These are phyloP conservation scores for Coilia nasus DNA, from an alignment of 2,797 vertebrate genomes.

Conservation along the genomic window DNA sequence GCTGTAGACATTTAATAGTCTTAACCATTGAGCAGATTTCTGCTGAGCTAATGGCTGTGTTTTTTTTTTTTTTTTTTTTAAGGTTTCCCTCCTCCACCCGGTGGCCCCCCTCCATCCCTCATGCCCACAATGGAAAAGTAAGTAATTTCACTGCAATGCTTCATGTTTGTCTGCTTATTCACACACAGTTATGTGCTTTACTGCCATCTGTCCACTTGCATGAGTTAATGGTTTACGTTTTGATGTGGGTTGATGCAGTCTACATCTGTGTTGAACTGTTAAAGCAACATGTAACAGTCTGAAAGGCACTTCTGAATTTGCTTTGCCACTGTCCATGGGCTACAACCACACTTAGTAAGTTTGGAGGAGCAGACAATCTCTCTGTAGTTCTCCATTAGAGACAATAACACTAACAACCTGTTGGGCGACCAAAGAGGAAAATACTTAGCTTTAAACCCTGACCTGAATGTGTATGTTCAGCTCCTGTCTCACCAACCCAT, in stretches of 20 bases:
- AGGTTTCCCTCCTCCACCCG: constrained; percentile 76
- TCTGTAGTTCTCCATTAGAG: too few species aligned
- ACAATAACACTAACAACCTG: too few species aligned
- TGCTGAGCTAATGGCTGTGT: background rate
- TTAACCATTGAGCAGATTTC: background rate
- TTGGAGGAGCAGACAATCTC: too few species aligned
- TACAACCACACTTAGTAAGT: too few species aligned
- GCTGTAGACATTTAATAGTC: background rate
- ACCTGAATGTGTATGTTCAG: background rate
- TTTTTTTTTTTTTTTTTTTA: constrained; percentile 11
- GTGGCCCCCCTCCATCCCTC: constrained; percentile 76
- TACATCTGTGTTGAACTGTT: background rate
- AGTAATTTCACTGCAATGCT: constrained; percentile 69
- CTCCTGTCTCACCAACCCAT: background rate
- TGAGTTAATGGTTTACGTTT: background rate
- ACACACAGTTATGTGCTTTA: too few species aligned
- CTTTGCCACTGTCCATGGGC: too few species aligned
- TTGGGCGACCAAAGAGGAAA: too few species aligned
- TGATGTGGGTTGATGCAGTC: background rate
- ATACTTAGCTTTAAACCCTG: too few species aligned
- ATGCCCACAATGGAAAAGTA: constrained; percentile 78
- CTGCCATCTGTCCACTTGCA: background rate
- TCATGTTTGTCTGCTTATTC: constrained; percentile 76
- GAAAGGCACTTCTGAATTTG: too few species aligned
- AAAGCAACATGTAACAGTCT: too few species aligned